A percentile compares a stretch with the other conserved stretches of the same genome.
Evolutionary conservation across 2,888 invertebrate species (phyloP).

Genomic region (Nemurella pictetii): DNA sequence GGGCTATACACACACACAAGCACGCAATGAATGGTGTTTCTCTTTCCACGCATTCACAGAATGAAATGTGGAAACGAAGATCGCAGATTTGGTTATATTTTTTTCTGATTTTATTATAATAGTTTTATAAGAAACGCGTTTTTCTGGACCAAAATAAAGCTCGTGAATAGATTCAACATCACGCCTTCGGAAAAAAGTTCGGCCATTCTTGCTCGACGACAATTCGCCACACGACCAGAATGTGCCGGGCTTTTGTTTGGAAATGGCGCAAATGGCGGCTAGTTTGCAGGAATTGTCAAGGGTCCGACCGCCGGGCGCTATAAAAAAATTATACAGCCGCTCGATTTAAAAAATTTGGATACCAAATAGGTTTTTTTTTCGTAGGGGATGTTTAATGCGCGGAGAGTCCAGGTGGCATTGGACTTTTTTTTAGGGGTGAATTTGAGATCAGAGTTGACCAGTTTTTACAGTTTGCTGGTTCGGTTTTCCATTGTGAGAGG

Average conservation of each 20-base stretch:
- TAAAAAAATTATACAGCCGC: slow-evolving; percentile 15
- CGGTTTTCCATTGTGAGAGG: not conserved
- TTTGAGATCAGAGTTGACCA: slow-evolving; percentile 20
- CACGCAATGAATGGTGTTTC: not conserved
- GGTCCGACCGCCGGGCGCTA: not conserved
- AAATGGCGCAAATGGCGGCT: slow-evolving; percentile 18
- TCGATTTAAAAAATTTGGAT: slow-evolving; percentile 16
- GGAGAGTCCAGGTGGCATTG: slow-evolving; percentile 3
- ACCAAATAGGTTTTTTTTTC: slow-evolving; percentile 1
- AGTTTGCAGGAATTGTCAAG: not conserved
- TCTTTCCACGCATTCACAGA: not conserved
- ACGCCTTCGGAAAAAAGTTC: slow-evolving; percentile 16
- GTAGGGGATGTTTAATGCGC: not conserved
- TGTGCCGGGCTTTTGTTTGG: not conserved
- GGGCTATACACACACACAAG: not conserved
- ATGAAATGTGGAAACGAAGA: not conserved
- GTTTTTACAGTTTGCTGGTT: slow-evolving; percentile 4
- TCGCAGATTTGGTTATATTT: not conserved
- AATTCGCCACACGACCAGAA: not conserved
- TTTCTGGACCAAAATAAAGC: slow-evolving; percentile 27
- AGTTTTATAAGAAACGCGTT: slow-evolving; percentile 7
- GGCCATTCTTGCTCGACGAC: slow-evolving; percentile 10
- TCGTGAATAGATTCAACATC: slow-evolving; percentile 11
- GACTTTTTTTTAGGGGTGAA: not conserved
- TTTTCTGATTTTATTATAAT: not conserved